phyloP scores from a whole-genome alignment of 1,140 invertebrate genomes.

The Pseudomyrmex pallidus region DNA sequence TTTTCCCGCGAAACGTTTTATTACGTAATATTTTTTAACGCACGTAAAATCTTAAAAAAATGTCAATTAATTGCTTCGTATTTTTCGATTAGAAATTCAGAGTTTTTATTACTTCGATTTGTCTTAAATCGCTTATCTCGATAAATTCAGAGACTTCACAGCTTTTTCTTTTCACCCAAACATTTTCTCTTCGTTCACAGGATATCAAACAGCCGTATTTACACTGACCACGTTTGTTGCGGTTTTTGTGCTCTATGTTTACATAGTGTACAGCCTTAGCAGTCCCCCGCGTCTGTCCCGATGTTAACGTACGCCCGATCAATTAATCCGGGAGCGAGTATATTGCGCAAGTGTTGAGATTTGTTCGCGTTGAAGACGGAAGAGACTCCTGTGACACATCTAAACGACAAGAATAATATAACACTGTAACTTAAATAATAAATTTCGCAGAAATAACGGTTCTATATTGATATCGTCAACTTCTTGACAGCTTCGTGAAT shows the following conservation, averaged over 20 bases:
- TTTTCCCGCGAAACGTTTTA: no score
- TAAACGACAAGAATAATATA: background rate
- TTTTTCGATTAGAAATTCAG: background rate
- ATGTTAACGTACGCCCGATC: slow-evolving; percentile 27
- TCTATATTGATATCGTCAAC: background rate
- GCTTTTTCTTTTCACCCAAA: background rate
- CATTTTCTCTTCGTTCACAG: slow-evolving; percentile 63
- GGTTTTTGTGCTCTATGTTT: slow-evolving; percentile 75
- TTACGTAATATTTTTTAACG: background rate
- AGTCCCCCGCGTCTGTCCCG: slow-evolving; percentile 64
- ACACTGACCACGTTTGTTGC: slow-evolving; percentile 73
- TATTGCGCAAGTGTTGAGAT: background rate
- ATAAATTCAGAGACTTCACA: background rate
- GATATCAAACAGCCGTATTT: slow-evolving; percentile 78
- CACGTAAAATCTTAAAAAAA: background rate
- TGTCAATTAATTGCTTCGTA: background rate
- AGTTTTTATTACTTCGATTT: background rate
- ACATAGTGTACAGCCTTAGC: slow-evolving; percentile 76
- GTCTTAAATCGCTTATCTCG: background rate
- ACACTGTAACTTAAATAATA: background rate
- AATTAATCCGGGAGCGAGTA: slow-evolving; percentile 6
- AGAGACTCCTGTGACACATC: background rate
- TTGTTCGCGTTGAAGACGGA: background rate
- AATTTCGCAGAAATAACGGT: background rate
- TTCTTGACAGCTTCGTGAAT: background rate